A percentile compares a stretch with the other conserved stretches of the same genome.
These are phyloP conservation scores for Leptestheria dahalacensis DNA, from an alignment of 1,140 invertebrate species.

Conservation along the genomic window DNA sequence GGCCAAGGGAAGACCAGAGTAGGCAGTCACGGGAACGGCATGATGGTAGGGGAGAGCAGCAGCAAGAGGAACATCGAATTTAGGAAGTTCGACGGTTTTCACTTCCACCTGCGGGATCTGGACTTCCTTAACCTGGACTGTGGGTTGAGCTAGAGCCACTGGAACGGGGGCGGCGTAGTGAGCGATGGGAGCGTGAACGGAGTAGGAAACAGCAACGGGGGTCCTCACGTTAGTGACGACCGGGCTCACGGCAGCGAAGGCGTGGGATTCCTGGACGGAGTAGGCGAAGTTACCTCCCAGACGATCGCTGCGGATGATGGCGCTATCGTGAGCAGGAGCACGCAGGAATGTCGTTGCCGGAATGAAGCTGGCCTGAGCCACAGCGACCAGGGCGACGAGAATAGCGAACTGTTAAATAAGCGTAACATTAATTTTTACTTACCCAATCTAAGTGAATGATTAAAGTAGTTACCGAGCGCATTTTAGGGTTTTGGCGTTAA, in stretches of 20 bases:
- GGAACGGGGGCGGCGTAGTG: too few species aligned
- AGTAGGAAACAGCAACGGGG: constrained; percentile 22
- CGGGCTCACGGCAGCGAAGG: constrained; percentile 21
- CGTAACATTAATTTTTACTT: too few species aligned
- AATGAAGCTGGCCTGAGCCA: constrained; percentile 19
- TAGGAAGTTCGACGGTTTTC: too few species aligned
- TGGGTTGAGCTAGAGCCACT: too few species aligned
- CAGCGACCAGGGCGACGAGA: constrained; percentile 19
- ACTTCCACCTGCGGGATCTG: too few species aligned
- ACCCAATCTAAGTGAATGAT: too few species aligned
- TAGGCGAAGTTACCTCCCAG: constrained; percentile 26
- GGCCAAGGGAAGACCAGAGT: too few species aligned
- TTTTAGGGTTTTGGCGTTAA: not conserved
- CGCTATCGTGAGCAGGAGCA: constrained; percentile 23
- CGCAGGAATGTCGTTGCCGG: constrained; percentile 24
- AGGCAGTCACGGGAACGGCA: too few species aligned
- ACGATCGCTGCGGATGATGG: constrained; percentile 24
- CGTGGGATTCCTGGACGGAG: constrained; percentile 23
- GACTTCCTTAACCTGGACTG: too few species aligned
- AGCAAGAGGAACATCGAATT: too few species aligned
- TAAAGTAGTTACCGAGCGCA: too few species aligned
- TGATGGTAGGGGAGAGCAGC: too few species aligned
- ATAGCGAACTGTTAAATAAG: constrained; percentile 15
- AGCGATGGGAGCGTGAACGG: constrained; percentile 3
- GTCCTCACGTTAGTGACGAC: constrained; percentile 19